Evolutionary conservation across 1,140 invertebrate genomes (phyloP), one percentile per base, ranked within the genome.

Genomic region (Leptinotarsa defecta): DNA sequence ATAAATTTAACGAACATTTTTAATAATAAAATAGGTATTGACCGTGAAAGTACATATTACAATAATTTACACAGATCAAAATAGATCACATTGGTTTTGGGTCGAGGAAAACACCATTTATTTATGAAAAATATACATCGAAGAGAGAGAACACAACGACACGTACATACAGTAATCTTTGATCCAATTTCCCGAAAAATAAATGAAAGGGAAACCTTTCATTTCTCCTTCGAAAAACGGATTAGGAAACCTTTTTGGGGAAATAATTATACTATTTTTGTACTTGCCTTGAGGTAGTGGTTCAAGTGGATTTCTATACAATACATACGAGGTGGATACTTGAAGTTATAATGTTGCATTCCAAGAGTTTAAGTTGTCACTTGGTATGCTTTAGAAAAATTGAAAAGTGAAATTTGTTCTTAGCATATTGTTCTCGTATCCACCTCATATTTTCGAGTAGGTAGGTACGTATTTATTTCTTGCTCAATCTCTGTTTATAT

Each of bases 21-120:
- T 84, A 84, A 83, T 83, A 83, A 81, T 83, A 84, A 84, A 84
- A 84, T 84, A 84, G 81, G 77, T 79, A 83, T 84, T 80, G 82
- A 84, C 83, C 52, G 83, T 77, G 74, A 78, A 83, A 83, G 79
- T 82, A 81, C 81, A 79, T 71, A 78, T 79, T 79, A 81, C 81
- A 83, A 75, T 79, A 79, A 80, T 80, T 80, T 83, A 81, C 80
- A 80, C 73, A 78, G 79, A 81, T 81, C 77, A 48, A 75, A 77
- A 76, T 67, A 80, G 79, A 78, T 79, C 79, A 79, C 79, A 80
- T 63, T 76, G 77, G 73, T 80, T 80, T 68, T 67, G 77, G 74
- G 71, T 48, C 34, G 61, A 73, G 75, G 71, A 57, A 64, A 24
- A 77, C 57, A 74, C 73, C 52, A 71, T 52, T 71, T 13, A 71